Percentiles rank a stretch among this genome's conserved stretches.
Conservation (phyloP, 1,140 invertebrate species). For the Helicoverpa armigera region DNA sequence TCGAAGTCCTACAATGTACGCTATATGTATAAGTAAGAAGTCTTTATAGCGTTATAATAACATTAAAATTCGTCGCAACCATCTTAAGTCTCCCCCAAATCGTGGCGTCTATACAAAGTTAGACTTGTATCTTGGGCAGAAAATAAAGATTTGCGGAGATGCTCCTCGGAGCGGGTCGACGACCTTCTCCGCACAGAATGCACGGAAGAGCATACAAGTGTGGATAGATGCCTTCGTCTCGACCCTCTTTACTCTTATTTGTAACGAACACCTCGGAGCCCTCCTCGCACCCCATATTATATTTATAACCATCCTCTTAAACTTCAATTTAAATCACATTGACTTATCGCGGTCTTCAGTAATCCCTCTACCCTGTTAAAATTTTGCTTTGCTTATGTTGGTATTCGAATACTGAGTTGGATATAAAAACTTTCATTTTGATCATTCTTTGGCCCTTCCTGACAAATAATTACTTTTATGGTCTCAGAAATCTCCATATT, state of each 20-base stretch:
- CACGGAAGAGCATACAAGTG: conserved; percentile 63
- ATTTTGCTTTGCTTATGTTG: conserved; percentile 1
- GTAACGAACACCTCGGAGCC: conserved; percentile 43
- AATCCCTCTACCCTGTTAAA: conserved; percentile 9
- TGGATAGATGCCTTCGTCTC: conserved; percentile 58
- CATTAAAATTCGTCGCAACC: conserved; percentile 16
- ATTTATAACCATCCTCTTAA: conserved; percentile 46
- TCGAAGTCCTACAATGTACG: too few species aligned
- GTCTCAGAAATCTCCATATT: not conserved
- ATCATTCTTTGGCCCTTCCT: not conserved
- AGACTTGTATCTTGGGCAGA: conserved; percentile 52
- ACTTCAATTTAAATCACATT: conserved; percentile 41
- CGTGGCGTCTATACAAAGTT: conserved; percentile 40
- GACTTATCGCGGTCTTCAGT: conserved; percentile 13
- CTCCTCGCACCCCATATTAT: conserved; percentile 47
- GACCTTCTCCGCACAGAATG: conserved; percentile 70
- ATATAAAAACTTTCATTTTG: too few species aligned
- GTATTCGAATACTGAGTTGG: not conserved
- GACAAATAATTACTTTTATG: not conserved
- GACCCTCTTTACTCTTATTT: conserved; percentile 59
- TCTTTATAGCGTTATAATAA: not conserved
- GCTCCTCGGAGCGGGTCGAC: conserved; percentile 67
- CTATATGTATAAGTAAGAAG: too few species aligned
- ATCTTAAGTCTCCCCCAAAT: conserved; percentile 40
- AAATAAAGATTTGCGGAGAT: conserved; percentile 76